These are phyloP conservation scores for Drosophila atripex DNA, from an alignment of 2,888 invertebrate species.

Conservation along the genomic window DNA sequence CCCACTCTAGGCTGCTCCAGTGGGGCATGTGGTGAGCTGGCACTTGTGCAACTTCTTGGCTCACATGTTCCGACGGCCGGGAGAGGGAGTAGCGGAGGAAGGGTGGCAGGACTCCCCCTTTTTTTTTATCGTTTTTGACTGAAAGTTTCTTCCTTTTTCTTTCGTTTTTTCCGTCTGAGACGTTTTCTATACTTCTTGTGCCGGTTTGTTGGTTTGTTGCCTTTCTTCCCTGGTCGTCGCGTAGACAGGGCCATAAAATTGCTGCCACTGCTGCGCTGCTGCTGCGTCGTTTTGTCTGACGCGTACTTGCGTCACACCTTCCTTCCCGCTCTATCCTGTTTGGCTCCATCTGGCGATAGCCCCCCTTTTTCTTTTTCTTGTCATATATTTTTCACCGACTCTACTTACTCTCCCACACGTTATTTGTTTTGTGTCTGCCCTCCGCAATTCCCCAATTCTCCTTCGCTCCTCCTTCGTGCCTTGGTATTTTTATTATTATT, in stretches of 20 bases:
- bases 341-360: not conserved
- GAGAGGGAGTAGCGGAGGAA: not conserved
- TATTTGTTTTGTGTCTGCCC: constrained; percentile 50
- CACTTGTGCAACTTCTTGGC: constrained; percentile 70
- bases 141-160: constrained; percentile 9
- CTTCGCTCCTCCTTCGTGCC: constrained; percentile 39
- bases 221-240: constrained; percentile 39
- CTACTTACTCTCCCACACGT: constrained; percentile 41
- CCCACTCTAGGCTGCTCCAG: constrained; percentile 10
- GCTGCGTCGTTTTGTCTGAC: constrained; percentile 68
- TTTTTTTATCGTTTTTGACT: not conserved
- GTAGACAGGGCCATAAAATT: constrained; percentile 76
- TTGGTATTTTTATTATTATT: constrained; percentile 79
- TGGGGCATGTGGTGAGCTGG: constrained; percentile 35
- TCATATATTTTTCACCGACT: constrained; percentile 31
- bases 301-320: constrained; percentile 57
- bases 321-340: constrained; percentile 1
- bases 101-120: constrained; percentile 18
- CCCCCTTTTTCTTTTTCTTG: constrained; percentile 20
- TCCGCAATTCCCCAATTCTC: not conserved
- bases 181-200: constrained; percentile 40
- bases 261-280: constrained; percentile 36
- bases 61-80: constrained; percentile 21
- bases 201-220: constrained; percentile 48
- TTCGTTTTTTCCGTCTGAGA: constrained; percentile 63